A percentile compares a stretch with the other conserved stretches of the same genome.
Conservation (phyloP, 1,140 invertebrate genomes). For the Drosophila takahashii region DNA sequence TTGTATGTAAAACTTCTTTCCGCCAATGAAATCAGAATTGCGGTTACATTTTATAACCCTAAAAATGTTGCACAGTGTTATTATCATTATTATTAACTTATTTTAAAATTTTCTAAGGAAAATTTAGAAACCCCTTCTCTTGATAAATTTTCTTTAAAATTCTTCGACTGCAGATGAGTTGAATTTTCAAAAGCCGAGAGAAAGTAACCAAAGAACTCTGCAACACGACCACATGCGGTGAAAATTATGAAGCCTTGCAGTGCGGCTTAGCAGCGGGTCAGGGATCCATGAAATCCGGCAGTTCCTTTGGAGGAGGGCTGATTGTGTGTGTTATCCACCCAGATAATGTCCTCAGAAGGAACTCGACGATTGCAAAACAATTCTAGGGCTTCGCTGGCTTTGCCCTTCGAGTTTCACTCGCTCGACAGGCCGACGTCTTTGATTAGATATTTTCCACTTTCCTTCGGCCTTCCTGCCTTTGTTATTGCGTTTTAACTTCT, state of each 20-base stretch:
- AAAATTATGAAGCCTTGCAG: constrained; percentile 73
- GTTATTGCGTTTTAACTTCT: constrained; percentile 64
- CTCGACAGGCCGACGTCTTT: constrained; percentile 48
- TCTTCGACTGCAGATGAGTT: constrained; percentile 23
- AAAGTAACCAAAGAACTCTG: constrained; percentile 29
- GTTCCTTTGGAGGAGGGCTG: constrained; percentile 2
- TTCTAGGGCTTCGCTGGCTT: constrained; percentile 62
- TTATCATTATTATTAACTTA: too few species aligned
- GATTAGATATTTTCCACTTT: constrained; percentile 79
- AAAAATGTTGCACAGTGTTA: too few species aligned
- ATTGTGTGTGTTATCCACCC: constrained; percentile 1
- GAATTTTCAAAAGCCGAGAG: constrained; percentile 30
- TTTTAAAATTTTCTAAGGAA: background rate
- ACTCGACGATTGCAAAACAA: constrained; percentile 66
- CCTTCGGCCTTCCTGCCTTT: constrained; percentile 42
- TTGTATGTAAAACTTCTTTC: too few species aligned
- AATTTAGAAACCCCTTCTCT: background rate
- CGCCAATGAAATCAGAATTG: too few species aligned
- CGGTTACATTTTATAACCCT: too few species aligned
- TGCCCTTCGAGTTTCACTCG: constrained; percentile 45
- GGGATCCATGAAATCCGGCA: constrained; percentile 17
- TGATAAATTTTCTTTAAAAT: background rate
- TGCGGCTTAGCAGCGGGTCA: constrained; percentile 47
- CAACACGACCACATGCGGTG: constrained; percentile 65
- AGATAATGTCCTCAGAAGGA: constrained; percentile 45